Conservation (phyloP, 2,797 vertebrate genomes). For the Geotrypetes seraphini region DNA sequence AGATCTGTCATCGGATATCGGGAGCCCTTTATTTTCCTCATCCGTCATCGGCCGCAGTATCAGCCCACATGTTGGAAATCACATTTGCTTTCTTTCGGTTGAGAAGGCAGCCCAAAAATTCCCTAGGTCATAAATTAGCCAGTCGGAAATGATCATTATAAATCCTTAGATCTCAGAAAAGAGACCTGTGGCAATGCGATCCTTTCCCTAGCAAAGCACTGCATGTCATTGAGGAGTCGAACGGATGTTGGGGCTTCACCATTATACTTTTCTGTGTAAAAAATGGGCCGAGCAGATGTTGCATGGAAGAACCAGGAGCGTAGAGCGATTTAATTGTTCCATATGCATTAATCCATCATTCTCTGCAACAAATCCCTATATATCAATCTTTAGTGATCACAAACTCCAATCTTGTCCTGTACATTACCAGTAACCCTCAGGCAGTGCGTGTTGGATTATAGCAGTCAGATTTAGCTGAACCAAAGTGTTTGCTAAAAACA, state of each 20-base stretch:
- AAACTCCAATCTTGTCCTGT: too few species aligned
- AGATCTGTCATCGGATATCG: neutral
- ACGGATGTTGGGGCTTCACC: neutral
- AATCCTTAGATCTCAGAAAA: neutral
- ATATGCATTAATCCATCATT: too few species aligned
- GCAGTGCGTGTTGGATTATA: too few species aligned
- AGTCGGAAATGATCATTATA: neutral
- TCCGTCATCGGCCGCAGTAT: rapidly evolving
- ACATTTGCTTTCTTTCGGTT: neutral
- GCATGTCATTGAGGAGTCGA: neutral
- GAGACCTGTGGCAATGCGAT: neutral
- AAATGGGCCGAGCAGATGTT: neutral
- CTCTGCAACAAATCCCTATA: too few species aligned
- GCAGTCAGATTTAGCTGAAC: too few species aligned
- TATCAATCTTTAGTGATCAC: too few species aligned
- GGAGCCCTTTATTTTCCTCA: neutral
- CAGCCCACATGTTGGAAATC: neutral
- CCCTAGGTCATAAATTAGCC: rapidly evolving
- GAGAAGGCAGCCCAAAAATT: neutral
- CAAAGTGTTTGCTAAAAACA: too few species aligned
- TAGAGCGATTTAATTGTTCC: neutral
- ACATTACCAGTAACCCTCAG: too few species aligned
- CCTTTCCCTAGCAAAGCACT: too few species aligned
- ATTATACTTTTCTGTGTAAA: too few species aligned
- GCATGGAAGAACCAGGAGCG: neutral